Percentiles rank a stretch among this genome's conserved stretches.
phyloP scores from a whole-genome alignment of 2,797 vertebrate species.

The Vespertilio murinus region DNA sequence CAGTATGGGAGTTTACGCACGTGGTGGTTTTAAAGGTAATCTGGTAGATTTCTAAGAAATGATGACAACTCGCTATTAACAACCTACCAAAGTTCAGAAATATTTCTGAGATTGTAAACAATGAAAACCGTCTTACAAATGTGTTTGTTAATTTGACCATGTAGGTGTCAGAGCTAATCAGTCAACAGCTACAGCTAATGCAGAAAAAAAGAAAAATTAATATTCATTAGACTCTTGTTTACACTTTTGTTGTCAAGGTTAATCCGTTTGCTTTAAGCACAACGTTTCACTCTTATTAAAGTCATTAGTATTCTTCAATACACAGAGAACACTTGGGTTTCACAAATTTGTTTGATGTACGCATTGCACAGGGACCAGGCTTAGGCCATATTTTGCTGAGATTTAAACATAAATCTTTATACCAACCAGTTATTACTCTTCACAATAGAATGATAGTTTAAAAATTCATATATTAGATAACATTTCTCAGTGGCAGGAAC shows the following conservation, averaged over 20 bases:
- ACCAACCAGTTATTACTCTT: not conserved
- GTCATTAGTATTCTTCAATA: slow-evolving; percentile 60
- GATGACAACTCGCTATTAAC: slow-evolving; percentile 29
- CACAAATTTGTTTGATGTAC: slow-evolving; percentile 41
- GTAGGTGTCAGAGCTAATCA: slow-evolving; percentile 76
- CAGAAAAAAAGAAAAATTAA: slow-evolving; percentile 75
- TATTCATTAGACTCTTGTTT: slow-evolving; percentile 77
- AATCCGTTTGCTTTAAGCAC: slow-evolving; percentile 75
- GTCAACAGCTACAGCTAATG: slow-evolving; percentile 69
- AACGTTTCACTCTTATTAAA: slow-evolving; percentile 70
- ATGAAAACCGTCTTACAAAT: slow-evolving; percentile 57
- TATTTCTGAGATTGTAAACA: slow-evolving; percentile 54
- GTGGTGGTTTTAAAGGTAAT: not conserved
- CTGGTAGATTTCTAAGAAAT: slow-evolving; percentile 37
- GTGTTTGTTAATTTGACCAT: slow-evolving; percentile 73
- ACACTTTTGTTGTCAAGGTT: slow-evolving; percentile 76
- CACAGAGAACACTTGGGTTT: not conserved
- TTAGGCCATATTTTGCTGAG: not conserved
- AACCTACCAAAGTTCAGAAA: slow-evolving; percentile 40
- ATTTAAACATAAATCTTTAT: slow-evolving; percentile 22
- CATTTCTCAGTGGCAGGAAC: not conserved
- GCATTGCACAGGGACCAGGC: not conserved
- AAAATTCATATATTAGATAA: not conserved
- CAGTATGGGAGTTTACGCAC: not conserved
- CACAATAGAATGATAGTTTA: not conserved